Conservation (phyloP, 2,113 vertebrate genomes). For the Ascaphus truei region DNA sequence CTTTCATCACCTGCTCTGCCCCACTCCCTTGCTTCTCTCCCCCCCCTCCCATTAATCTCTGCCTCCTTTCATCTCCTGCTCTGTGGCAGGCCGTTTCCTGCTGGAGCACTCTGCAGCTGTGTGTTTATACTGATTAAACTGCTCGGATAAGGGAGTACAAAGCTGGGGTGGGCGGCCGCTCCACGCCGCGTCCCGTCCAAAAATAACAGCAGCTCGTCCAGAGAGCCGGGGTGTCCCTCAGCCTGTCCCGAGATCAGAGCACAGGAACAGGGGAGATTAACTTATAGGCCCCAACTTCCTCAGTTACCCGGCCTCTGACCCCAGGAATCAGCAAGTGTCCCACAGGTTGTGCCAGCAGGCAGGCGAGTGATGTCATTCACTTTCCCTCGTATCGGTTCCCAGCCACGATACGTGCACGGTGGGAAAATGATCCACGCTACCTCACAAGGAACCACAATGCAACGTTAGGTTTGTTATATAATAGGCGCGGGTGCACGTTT, state of each 20-base stretch:
- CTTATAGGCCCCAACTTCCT: not conserved
- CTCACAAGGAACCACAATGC: no score
- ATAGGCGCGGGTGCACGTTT: no score
- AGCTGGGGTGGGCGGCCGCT: not conserved
- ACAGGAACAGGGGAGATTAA: not conserved
- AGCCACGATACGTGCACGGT: no score
- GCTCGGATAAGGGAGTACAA: not conserved
- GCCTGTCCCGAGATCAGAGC: not conserved
- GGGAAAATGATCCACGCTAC: no score
- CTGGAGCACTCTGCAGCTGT: not conserved
- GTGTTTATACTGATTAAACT: slow-evolving; percentile 20
- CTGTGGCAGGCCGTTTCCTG: slow-evolving; percentile 19
- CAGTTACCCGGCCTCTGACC: no score
- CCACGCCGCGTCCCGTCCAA: not conserved
- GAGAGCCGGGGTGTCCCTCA: slow-evolving; percentile 6
- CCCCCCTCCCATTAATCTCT: not conserved
- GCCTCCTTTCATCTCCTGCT: slow-evolving; percentile 16
- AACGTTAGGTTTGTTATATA: no score
- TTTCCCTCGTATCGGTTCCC: no score
- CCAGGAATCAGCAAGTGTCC: not conserved
- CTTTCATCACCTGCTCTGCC: not conserved
- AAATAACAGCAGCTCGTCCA: slow-evolving; percentile 7
- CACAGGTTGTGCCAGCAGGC: not conserved
- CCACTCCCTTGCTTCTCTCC: not conserved
- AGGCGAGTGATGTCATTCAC: no score